Evolutionary conservation across 2,888 invertebrate species (phyloP), one percentile per base, ranked within the genome.

Genomic region (Amaurobius ferox): DNA sequence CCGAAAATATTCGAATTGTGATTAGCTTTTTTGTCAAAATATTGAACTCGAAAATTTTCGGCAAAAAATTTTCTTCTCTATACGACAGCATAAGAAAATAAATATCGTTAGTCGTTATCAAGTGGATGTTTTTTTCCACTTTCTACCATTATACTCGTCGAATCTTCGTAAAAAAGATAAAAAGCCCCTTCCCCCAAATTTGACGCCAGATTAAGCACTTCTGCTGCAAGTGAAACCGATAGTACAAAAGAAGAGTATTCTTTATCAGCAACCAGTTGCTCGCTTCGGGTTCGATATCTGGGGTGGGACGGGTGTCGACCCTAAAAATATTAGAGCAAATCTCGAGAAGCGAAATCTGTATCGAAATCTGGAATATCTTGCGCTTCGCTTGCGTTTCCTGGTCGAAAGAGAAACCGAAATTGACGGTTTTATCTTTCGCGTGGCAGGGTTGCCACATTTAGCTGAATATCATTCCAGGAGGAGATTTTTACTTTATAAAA

Each of bases 231-330:
- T 66, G 77, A 30, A 71, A 83, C 30, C 66, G 83, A 77, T 83
- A 80, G 73, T 7, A 32, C 29, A 73, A 67, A 13, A 61, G 55
- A 23, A 78, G 77, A 67, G 77, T 35, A 71, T 83, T 76, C 81
- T 83, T 83, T 83, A 83, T 83, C 83, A 77, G 72, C 83, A 77
- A 83, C 83, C 66, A 72, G 83, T 83, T 83, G 77, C 83, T 72
- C 19, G 35, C 2, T 26, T 73, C 19, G 61, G 19, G 71, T 67
- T 72, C 66, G 67, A 77, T 77, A 72, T 35, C 77, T 16, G 23
- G 23, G 55, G 55, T 19, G 55, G 55, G 23, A 55, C 55, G 39
- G 68, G 72, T 71, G 83, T 77, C 83, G 71, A 83, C 83, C 77
- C 72, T 83, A 83, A 83, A 55, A 83, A 83, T 83, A 83, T 83